phyloP scores from a whole-genome alignment of 2,797 vertebrate species.

The Eremophila alpestris region DNA sequence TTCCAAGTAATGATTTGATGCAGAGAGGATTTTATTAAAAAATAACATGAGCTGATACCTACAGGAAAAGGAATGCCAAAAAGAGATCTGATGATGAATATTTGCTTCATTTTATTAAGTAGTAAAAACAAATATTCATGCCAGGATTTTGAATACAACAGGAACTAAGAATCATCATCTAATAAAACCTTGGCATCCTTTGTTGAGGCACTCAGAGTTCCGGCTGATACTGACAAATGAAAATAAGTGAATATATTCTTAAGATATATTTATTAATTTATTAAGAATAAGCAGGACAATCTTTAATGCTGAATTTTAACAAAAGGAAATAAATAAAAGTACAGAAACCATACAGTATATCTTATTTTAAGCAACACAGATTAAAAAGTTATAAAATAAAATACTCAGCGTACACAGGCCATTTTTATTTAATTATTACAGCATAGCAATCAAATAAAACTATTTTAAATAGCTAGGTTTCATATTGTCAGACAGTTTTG shows the following conservation, averaged over 20 bases:
- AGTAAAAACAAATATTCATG: neutral
- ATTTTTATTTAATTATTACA: neutral
- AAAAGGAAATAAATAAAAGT: neutral
- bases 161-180: neutral
- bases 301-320: accelerated
- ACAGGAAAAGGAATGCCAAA: neutral
- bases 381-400: neutral
- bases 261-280: neutral
- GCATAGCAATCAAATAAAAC: neutral
- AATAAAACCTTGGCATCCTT: neutral
- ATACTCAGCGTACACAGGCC: neutral
- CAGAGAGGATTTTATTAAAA: neutral
- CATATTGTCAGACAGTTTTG: neutral
- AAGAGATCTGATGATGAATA: neutral
- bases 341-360: neutral
- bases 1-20: neutral
- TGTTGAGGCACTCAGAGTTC: neutral
- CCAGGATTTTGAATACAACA: neutral
- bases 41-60: neutral
- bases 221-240: neutral
- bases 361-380: neutral
- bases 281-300: neutral
- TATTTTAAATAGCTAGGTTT: neutral
- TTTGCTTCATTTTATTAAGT: neutral
- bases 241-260: neutral